Evolutionary conservation across 1,140 invertebrate genomes (phyloP).

Genomic region (Drosophila nasuta): DNA sequence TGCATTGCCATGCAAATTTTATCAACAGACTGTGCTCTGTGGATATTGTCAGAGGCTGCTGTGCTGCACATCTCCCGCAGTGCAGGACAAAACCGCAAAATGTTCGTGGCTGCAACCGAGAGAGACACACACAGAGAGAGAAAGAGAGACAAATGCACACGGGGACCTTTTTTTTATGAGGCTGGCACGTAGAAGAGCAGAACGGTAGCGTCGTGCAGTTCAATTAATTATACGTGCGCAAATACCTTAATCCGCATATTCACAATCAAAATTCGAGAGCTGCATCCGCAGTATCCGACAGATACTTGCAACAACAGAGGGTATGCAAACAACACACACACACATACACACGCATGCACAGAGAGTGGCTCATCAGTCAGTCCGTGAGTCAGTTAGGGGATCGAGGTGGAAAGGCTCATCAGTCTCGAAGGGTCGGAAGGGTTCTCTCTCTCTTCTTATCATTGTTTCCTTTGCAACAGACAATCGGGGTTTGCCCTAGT

Average conservation of each 20-base stretch:
- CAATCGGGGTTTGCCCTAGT: conserved; percentile 9
- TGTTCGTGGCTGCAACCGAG: not conserved
- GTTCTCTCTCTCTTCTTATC: conserved; percentile 16
- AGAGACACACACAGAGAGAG: not conserved
- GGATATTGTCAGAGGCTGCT: not conserved
- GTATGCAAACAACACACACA: conserved; percentile 73
- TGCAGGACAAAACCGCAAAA: conserved; percentile 39
- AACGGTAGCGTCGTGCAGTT: conserved; percentile 64
- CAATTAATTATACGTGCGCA: conserved; percentile 84
- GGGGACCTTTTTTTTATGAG: not conserved
- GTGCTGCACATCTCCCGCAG: conserved; percentile 50
- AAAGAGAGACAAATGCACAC: not conserved
- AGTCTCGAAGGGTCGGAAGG: conserved; percentile 31
- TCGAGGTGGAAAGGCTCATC: conserved; percentile 2
- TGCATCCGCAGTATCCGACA: conserved; percentile 50
- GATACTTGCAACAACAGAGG: conserved; percentile 63
- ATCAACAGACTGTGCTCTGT: conserved; percentile 4
- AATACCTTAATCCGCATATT: conserved; percentile 82
- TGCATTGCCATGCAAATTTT: conserved; percentile 52
- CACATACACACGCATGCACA: conserved; percentile 20
- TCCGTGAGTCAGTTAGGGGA: conserved; percentile 29
- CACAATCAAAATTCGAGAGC: conserved; percentile 81
- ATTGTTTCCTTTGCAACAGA: conserved; percentile 17
- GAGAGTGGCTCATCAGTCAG: conserved; percentile 47
- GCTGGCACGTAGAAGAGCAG: conserved; percentile 13